Base-by-base conservation (phyloP, 2,888 invertebrate genomes). In the Choreutis nemorana region DNA sequence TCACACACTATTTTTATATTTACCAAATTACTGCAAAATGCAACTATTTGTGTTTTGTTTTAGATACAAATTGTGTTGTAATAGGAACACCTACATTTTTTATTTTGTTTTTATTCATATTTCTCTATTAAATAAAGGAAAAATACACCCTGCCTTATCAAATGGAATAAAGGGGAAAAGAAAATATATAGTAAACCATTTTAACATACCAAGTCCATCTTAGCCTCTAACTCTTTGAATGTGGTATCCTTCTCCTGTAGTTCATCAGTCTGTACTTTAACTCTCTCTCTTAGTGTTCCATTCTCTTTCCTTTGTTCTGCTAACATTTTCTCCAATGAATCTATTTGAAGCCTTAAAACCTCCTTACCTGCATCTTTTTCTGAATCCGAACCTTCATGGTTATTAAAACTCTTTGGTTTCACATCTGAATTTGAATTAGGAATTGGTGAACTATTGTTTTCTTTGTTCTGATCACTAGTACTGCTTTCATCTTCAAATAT, bases 221-320 rank as follows among this genome's bases (percentile, higher is more conserved):
- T 82, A n/a, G 39, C 37, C 39, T 82, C 81, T 15, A 81, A 44
- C 6, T 81, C 81, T 36, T 72, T 79, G 12, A 66, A 71, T 0
- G 44, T 56, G 3, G 56, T 50, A 32, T 79, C 78, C 37, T 64
- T 79, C 9, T 60, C 59, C 11, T 62, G 57, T 7, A 71, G 14
- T 20, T 75, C 70, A 32, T 77, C 70, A 1, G 53, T 42, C 11
- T 75, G 73, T 30, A 64, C 66, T 32, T 67, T 75, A 1, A 70
- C 48, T 34, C 55, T 48, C 3, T 72, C 72, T 29, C 59, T 53
- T 5, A 80, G 34, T 0, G 48, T 41, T 0, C 42, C 34, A 33
- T 73, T 68, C 37, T 80, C 73, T 28, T 58, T 68, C 9, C 67
- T 58, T 35, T 73, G 72, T 23, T 78, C 77, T 2, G 54, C 49